Evolutionary conservation across 1,140 invertebrate species (phyloP), one percentile per base, ranked within the genome.

Genomic region (Physella acuta): DNA sequence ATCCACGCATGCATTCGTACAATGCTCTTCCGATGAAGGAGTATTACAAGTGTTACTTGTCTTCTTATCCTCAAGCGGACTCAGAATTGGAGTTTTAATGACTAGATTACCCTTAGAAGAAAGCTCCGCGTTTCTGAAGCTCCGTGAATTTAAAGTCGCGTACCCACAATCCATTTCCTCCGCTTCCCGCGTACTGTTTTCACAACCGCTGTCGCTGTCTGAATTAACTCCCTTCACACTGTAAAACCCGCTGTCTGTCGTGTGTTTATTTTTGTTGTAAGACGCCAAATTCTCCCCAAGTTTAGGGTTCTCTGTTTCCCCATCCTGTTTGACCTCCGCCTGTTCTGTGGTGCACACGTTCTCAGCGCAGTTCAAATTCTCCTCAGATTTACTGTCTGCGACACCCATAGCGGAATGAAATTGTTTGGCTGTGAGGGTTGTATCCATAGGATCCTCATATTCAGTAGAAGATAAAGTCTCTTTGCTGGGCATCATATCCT

Each of bases 161-260:
- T 31, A 53, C n/a, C 62, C 62, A 34, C 28, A 64, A 33, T 64
- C 49, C 3, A 52, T 37, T 3, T 64, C 62, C 28, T 36, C 16
- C 34, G 17, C 49, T 2, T 51, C 26, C 24, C 37, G 51, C 28
- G 26, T 36, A 56, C 64, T 66, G 28, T 66, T 66, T 33, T 65
- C 73, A 63, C 69, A 71, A 11, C 70, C 70, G 44, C 70, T 72
- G 37, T 74, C 73, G 61, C 73, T 74, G 71, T 74, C 73, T 17
- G 73, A 74, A 49, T 74, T 74, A 44, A 36, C 51, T 44, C 71
- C 70, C 68, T 74, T 65, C 20, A 70, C 73, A 69, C 73, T 74
- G 62, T 71, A 70, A 69, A 71, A 74, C 3, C 73, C 73, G 51
- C 73, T 74, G 60, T 74, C 73, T 39, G 70, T 71, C 20, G 72